phyloP scores from a whole-genome alignment of 2,113 vertebrate species.

The Entelurus aequoreus region DNA sequence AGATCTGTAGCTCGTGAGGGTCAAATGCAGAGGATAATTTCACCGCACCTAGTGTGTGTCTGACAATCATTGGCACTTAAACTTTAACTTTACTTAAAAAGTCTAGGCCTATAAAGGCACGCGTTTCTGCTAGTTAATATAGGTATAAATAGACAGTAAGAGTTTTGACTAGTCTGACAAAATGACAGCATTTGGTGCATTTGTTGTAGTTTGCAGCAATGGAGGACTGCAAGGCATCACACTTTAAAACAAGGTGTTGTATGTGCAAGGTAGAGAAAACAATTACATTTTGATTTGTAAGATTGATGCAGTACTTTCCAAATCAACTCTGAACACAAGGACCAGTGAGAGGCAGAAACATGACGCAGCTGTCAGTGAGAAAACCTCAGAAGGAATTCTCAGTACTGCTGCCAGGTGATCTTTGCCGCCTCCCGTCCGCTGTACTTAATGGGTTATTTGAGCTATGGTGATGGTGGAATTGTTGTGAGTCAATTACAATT shows the following conservation, averaged over 20 bases:
- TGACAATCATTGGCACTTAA: too few species aligned
- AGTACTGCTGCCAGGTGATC: conserved; percentile 21
- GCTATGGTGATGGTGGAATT: conserved; percentile 38
- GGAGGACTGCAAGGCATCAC: neutral
- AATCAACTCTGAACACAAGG: conserved; percentile 25
- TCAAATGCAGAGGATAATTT: too few species aligned
- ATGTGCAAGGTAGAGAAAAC: neutral
- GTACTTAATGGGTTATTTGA: conserved; percentile 65
- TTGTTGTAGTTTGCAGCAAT: neutral
- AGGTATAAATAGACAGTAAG: neutral
- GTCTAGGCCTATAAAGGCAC: too few species aligned
- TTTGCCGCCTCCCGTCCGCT: conserved; percentile 40
- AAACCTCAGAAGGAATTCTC: conserved; percentile 35
- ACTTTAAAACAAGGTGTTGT: neutral
- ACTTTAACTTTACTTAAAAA: too few species aligned
- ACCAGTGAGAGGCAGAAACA: conserved; percentile 24
- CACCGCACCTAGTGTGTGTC: too few species aligned
- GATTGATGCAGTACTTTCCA: conserved; percentile 18
- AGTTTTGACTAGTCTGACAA: neutral
- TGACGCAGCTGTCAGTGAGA: conserved; percentile 36
- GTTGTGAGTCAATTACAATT: conserved; percentile 40
- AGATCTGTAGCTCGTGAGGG: too few species aligned
- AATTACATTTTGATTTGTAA: conserved; percentile 1
- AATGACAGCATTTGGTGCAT: neutral
- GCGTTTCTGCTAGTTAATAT: too few species aligned